Percentiles rank a stretch among this genome's conserved stretches.
Evolutionary conservation across 1,140 invertebrate species (phyloP).

Genomic region (Dufourea novaeangliae): DNA sequence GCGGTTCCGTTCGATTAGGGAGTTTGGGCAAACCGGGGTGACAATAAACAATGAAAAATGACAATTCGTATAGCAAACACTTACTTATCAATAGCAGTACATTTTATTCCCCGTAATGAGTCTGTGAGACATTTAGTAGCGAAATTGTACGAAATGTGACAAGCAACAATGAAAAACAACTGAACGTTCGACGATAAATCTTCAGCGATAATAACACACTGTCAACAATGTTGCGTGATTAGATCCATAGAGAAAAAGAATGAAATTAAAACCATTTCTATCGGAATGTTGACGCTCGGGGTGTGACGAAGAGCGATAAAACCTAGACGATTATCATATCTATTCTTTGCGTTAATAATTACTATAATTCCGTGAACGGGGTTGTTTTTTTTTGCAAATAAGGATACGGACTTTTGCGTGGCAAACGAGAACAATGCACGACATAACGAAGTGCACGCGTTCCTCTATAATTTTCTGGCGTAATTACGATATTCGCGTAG

Average conservation of each 20-base stretch:
- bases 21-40: neutral
- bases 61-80: too few relatives aligned
- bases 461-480: neutral
- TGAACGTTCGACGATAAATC: neutral
- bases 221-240: constrained; percentile 17
- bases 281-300: neutral
- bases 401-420: too few relatives aligned
- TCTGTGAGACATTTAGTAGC: too few relatives aligned
- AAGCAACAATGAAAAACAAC: too few relatives aligned
- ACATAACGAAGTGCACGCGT: neutral
- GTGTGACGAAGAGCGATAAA: neutral
- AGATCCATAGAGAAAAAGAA: neutral
- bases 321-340: neutral
- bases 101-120: too few relatives aligned
- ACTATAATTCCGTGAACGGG: neutral
- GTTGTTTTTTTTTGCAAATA: neutral
- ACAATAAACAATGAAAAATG: too few relatives aligned
- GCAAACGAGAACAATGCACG: neutral
- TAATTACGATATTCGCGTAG: neutral
- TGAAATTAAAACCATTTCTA: neutral
- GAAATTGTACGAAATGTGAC: too few relatives aligned
- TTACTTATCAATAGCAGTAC: too few relatives aligned
- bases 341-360: neutral
- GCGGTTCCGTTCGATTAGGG: neutral
- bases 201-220: neutral